phyloP scores from a whole-genome alignment of 2,888 invertebrate species.

The Erannis defoliaria region DNA sequence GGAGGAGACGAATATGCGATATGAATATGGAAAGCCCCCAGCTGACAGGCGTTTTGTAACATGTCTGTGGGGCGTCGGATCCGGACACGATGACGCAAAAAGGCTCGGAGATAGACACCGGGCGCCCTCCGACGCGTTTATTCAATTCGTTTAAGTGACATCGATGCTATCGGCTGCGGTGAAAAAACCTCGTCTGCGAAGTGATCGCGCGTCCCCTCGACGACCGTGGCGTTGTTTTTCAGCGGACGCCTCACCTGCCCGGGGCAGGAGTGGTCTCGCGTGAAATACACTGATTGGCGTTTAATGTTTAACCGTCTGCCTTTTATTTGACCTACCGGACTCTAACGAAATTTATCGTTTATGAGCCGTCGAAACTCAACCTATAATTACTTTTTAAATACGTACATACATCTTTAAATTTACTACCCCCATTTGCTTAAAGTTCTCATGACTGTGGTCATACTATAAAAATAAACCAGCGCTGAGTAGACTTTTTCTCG shows the following conservation, averaged over 20 bases:
- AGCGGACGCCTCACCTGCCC: slow-evolving; percentile 77
- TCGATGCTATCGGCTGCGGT: slow-evolving; percentile 81
- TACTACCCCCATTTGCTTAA: neutral
- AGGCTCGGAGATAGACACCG: slow-evolving; percentile 55
- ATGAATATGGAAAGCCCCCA: slow-evolving; percentile 46
- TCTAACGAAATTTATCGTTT: neutral
- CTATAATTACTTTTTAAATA: neutral
- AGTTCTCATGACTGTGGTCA: neutral
- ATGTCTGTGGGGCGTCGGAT: slow-evolving; percentile 51
- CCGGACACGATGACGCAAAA: slow-evolving; percentile 56
- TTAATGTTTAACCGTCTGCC: slow-evolving; percentile 69
- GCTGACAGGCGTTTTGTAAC: slow-evolving; percentile 52
- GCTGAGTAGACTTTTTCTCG: neutral
- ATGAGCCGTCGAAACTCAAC: neutral
- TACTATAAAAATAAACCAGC: neutral
- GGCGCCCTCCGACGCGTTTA: slow-evolving; percentile 76
- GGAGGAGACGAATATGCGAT: slow-evolving; percentile 35
- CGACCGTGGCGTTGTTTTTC: slow-evolving; percentile 73
- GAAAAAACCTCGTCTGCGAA: slow-evolving; percentile 80
- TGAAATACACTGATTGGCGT: slow-evolving; percentile 76
- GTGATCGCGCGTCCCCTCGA: slow-evolving; percentile 70
- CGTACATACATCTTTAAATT: neutral
- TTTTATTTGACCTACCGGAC: slow-evolving; percentile 53
- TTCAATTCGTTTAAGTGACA: slow-evolving; percentile 86
- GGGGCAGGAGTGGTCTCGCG: slow-evolving; percentile 68